These are phyloP conservation scores for Drosophila virilis DNA, from an alignment of 1,140 invertebrate genomes.

Conservation along the genomic window DNA sequence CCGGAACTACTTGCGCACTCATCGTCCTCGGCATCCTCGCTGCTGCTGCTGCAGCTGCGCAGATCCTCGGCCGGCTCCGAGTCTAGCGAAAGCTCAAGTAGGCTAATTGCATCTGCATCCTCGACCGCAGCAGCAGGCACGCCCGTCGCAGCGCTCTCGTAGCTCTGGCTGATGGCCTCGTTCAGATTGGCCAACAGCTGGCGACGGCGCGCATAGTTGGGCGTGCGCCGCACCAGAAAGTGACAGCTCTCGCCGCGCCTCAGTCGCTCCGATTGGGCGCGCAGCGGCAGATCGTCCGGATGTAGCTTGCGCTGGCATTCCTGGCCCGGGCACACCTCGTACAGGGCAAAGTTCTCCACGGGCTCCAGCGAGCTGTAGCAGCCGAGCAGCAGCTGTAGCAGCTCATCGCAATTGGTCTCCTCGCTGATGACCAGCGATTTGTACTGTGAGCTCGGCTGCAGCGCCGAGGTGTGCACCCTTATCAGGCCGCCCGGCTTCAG, in stretches of 20 bases:
- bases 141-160: constrained; percentile 17
- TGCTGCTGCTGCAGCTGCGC: constrained; percentile 70
- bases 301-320: constrained; percentile 94
- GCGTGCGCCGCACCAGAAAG: constrained; percentile 91
- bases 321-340: constrained; percentile 90
- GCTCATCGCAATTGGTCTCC: constrained; percentile 94
- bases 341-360: constrained; percentile 93
- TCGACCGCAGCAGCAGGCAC: constrained; percentile 6
- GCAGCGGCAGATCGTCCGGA: constrained; percentile 93
- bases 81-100: constrained; percentile 74
- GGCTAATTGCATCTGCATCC: constrained; percentile 61
- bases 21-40: constrained; percentile 68
- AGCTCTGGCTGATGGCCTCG: constrained; percentile 62
- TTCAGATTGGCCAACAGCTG: constrained; percentile 76
- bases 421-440: constrained; percentile 96
- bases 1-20: constrained; percentile 73
- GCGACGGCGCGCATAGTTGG: constrained; percentile 86
- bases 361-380: constrained; percentile 93
- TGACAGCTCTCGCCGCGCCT: constrained; percentile 87
- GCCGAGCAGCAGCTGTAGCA: constrained; percentile 92
- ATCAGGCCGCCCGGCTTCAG: constrained; percentile 93
- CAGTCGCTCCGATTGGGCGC: constrained; percentile 91
- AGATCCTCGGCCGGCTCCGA: constrained; percentile 73
- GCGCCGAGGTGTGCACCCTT: constrained; percentile 94
- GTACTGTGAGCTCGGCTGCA: constrained; percentile 96